Evolutionary conservation across 2,797 vertebrate genomes (phyloP).

Genomic region (Enteromius argenteus): DNA sequence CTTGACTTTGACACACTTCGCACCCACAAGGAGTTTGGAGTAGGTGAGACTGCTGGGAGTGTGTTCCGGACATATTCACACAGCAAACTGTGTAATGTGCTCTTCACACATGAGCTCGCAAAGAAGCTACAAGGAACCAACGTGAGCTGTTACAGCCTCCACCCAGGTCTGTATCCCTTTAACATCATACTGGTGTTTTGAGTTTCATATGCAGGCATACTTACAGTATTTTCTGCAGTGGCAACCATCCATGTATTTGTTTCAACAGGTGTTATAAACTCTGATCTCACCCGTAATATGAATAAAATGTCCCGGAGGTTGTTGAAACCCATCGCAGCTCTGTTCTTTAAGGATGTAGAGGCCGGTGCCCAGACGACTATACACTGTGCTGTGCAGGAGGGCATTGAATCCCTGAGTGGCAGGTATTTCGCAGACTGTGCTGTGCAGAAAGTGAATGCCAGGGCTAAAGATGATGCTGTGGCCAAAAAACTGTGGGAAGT

Average conservation of each 20-base stretch:
- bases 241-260: not conserved
- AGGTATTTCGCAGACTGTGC: conserved; percentile 76
- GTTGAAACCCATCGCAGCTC: conserved; percentile 40
- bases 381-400: conserved; percentile 74
- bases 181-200: not conserved
- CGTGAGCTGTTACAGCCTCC: conserved; percentile 72
- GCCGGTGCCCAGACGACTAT: conserved; percentile 74
- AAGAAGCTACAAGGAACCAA: conserved; percentile 68
- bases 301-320: not conserved
- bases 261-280: conserved; percentile 63
- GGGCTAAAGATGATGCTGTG: conserved; percentile 71
- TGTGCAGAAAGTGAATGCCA: conserved; percentile 60
- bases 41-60: conserved; percentile 23
- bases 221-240: not conserved
- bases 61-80: conserved; percentile 62
- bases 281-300: conserved; percentile 62
- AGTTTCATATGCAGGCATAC: not conserved
- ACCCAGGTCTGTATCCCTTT: conserved; percentile 68
- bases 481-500: conserved; percentile 79
- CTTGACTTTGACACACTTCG: conserved; percentile 73
- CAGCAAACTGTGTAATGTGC: conserved; percentile 76
- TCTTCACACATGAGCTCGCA: conserved; percentile 74
- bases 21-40: conserved; percentile 67
- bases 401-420: conserved; percentile 71
- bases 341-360: conserved; percentile 71